Evolutionary conservation across 2,113 vertebrate genomes (phyloP).

Genomic region (Pelecanoides urinatrix): DNA sequence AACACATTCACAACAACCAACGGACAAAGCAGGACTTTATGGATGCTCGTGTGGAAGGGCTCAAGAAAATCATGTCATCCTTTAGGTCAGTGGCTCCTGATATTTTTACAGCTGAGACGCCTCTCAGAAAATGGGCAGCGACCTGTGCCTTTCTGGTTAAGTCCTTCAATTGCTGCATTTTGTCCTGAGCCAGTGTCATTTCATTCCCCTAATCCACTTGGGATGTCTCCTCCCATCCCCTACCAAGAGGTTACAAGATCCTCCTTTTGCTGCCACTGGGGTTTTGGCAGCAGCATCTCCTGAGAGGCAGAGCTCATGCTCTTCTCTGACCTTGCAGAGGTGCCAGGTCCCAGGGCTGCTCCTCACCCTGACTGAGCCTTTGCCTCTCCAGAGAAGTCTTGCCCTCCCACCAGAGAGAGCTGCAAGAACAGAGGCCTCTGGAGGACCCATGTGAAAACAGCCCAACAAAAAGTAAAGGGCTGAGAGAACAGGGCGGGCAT

Average conservation of each 20-base stretch:
- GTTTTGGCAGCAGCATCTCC: neutral
- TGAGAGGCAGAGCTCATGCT: neutral
- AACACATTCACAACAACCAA: neutral
- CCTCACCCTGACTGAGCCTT: neutral
- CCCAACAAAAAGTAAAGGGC: neutral
- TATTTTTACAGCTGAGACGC: neutral
- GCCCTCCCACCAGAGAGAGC: neutral
- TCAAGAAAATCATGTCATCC: neutral
- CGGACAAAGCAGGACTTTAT: neutral
- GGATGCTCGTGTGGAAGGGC: neutral
- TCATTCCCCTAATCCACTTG: neutral
- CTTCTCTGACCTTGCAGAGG: neutral
- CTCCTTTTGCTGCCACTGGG: neutral
- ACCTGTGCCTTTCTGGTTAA: neutral
- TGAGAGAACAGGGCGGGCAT: neutral
- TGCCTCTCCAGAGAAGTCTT: neutral
- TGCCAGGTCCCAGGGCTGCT: neutral
- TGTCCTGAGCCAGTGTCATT: neutral
- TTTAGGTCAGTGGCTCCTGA: neutral
- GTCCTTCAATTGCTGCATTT: neutral
- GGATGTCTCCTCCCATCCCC: neutral
- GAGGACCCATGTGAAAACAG: neutral
- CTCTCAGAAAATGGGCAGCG: neutral
- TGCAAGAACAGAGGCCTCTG: neutral
- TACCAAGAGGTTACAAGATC: neutral